phyloP scores from a whole-genome alignment of 2,888 invertebrate genomes.

The Trichogramma evanescens region DNA sequence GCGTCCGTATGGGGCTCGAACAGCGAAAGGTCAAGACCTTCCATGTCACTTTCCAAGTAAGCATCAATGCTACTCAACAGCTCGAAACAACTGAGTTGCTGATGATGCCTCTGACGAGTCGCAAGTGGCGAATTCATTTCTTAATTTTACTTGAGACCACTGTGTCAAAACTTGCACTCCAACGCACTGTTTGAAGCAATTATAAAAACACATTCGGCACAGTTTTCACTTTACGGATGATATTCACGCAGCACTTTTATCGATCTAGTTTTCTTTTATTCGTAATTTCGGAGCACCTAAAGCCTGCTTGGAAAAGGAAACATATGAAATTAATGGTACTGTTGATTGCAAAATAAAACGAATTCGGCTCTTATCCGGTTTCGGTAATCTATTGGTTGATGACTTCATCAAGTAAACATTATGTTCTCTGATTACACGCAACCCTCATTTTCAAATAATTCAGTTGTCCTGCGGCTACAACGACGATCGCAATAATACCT shows the following conservation, averaged over 20 bases:
- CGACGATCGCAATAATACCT: no score
- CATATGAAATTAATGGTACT: not conserved
- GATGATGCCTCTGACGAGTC: constrained; percentile 23
- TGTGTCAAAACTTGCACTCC: constrained; percentile 13
- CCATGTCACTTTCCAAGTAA: constrained; percentile 59
- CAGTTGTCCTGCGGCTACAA: no score
- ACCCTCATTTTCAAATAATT: no score
- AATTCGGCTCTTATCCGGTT: not conserved
- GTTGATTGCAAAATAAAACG: not conserved
- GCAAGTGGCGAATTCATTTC: constrained; percentile 23
- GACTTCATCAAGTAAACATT: constrained; percentile 6
- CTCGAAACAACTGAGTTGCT: constrained; percentile 48
- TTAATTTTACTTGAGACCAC: constrained; percentile 2
- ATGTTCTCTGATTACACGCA: no score
- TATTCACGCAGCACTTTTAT: not conserved
- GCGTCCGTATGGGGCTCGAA: constrained; percentile 55
- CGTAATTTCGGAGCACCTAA: not conserved
- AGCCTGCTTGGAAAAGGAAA: not conserved
- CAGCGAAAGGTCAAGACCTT: constrained; percentile 60
- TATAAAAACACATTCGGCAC: not conserved
- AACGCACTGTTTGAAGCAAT: constrained; percentile 15
- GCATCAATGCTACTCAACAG: constrained; percentile 53
- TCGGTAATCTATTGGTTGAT: constrained; percentile 12
- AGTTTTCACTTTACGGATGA: constrained; percentile 6
- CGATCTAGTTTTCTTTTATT: not conserved